Percentiles rank a stretch among this genome's conserved stretches.
Conservation (phyloP, 2,113 vertebrate genomes). For the Scopus umbretta region DNA sequence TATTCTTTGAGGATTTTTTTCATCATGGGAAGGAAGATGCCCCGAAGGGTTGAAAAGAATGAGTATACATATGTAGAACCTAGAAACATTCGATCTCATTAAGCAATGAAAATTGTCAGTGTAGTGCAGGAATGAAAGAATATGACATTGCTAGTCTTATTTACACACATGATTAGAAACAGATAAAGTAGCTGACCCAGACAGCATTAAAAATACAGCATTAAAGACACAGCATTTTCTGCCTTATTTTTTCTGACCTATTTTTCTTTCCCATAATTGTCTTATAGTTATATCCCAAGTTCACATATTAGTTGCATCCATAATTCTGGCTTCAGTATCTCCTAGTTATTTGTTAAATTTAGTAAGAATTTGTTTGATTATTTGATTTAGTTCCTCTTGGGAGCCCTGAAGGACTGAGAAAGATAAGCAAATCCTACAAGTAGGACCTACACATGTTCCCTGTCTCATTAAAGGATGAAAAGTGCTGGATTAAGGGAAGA, state of each 20-base stretch:
- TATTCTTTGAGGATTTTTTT: neutral
- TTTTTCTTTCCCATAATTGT: conserved; percentile 41
- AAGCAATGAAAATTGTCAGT: conserved; percentile 37
- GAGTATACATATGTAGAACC: conserved; percentile 6
- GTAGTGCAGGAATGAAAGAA: conserved; percentile 29
- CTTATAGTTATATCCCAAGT: neutral
- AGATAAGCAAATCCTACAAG: conserved; percentile 21
- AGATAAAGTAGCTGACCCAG: conserved; percentile 56
- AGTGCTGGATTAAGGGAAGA: conserved; percentile 1
- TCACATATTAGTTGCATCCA: neutral
- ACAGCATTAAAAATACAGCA: conserved; percentile 30
- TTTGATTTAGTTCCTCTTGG: conserved; percentile 44
- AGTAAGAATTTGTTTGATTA: conserved; percentile 55
- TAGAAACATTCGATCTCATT: conserved; percentile 49
- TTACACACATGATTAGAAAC: conserved; percentile 47
- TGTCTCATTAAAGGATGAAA: conserved; percentile 34
- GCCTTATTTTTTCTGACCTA: conserved; percentile 38
- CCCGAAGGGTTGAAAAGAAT: conserved; percentile 15
- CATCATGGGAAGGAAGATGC: conserved; percentile 13
- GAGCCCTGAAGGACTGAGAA: neutral
- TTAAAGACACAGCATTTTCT: neutral
- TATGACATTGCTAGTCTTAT: conserved; percentile 44
- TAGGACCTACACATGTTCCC: neutral
- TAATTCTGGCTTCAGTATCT: conserved; percentile 18
- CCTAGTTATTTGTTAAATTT: conserved; percentile 57